Conservation (phyloP, 2,888 invertebrate genomes). For the Hirudinaria manillensis region DNA sequence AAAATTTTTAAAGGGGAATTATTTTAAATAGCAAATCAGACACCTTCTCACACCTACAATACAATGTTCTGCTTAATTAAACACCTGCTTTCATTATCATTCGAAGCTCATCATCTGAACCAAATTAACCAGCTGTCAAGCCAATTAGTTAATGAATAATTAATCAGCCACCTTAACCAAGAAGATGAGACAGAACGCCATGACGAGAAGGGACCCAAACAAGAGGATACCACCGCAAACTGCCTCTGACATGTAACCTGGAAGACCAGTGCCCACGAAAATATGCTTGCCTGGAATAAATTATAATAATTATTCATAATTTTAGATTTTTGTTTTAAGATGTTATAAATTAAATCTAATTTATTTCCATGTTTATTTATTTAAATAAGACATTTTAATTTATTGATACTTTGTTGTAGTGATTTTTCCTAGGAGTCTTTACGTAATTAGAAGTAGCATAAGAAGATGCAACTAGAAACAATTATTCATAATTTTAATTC, state of each 20-base stretch:
- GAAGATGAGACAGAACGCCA: conserved; percentile 56
- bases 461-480: too few relatives aligned
- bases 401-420: background rate
- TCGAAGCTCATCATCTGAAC: background rate
- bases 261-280: conserved; percentile 31
- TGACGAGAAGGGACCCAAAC: conserved; percentile 52
- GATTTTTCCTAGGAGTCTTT: too few relatives aligned
- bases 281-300: conserved; percentile 36
- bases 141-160: background rate
- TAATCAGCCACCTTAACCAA: conserved; percentile 54
- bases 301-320: conserved; percentile 9
- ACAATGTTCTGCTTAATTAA: too few relatives aligned
- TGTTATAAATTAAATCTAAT: too few relatives aligned
- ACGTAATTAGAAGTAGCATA: too few relatives aligned
- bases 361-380: background rate
- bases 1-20: too few relatives aligned
- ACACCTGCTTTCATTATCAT: too few relatives aligned
- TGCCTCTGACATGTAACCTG: conserved; percentile 42
- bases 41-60: too few relatives aligned
- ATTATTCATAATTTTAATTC: too few relatives aligned
- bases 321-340: too few relatives aligned
- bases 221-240: conserved; percentile 56
- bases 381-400: background rate
- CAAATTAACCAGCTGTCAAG: background rate
- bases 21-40: too few relatives aligned